Percentiles rank a stretch among this genome's conserved stretches.
phyloP scores from a whole-genome alignment of 1,140 invertebrate species.

The Ruditapes philippinarum region DNA sequence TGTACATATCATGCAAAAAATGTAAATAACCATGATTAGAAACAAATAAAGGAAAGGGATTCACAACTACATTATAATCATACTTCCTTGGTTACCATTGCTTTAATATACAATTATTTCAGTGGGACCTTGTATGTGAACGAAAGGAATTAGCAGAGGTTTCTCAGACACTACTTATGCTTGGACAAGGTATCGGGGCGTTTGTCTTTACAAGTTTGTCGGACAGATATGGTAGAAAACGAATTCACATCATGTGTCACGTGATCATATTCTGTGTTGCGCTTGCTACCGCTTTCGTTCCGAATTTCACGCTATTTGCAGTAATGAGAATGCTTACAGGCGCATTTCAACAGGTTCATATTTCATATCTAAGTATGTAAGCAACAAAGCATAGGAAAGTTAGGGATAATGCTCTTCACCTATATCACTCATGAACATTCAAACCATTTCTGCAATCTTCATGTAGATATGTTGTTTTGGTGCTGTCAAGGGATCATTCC shows the following conservation, averaged over 20 bases:
- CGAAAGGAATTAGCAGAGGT: constrained; percentile 68
- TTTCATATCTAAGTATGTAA: no score
- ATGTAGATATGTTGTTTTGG: no score
- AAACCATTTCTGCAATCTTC: no score
- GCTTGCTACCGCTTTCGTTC: constrained; percentile 69
- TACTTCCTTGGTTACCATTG: neutral
- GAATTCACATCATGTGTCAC: constrained; percentile 67
- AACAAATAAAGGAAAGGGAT: neutral
- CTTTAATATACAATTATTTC: no score
- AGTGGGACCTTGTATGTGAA: constrained; percentile 82
- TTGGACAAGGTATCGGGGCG: constrained; percentile 75
- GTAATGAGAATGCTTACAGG: constrained; percentile 77
- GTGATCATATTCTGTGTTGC: constrained; percentile 79
- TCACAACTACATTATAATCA: neutral
- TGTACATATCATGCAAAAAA: no score
- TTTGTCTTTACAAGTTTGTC: constrained; percentile 68
- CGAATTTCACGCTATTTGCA: constrained; percentile 72
- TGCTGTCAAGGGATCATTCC: no score
- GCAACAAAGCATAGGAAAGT: no score
- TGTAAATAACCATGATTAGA: neutral
- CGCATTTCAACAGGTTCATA: constrained; percentile 77
- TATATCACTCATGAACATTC: no score
- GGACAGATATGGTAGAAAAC: constrained; percentile 78
- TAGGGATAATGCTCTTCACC: no score
- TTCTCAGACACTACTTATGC: constrained; percentile 74